Evolutionary conservation across 2,797 vertebrate genomes (phyloP), one percentile per base, ranked within the genome.

Genomic region (Bovichtus variegatus): DNA sequence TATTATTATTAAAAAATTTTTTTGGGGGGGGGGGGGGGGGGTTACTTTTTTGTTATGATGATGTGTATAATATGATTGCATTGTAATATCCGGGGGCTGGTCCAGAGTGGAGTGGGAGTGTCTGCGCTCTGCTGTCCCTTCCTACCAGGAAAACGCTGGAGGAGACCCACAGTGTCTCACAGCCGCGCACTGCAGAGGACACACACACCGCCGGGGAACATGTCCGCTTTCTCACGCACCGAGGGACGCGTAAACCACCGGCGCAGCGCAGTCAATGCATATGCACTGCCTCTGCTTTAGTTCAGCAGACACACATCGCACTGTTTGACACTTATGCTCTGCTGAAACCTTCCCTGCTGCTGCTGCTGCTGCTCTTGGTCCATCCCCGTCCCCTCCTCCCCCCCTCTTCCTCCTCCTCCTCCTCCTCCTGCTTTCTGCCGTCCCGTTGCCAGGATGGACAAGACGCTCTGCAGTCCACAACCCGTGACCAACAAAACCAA

Each of bases 401-500:
- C 71, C 74, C 64, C 62, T 49, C 59, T 71, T 76, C 54, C 67
- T 51, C 61, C 65, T 61, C 70, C 54, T 71, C 67, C 74, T 76
- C 70, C 59, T 69, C 47, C 75, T 73, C 41, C 71, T 73, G 74
- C 71, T 64, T 77, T 62, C 66, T 46, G 23, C 83, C 71, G 91
- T 93, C 90, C 90, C 89, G 83, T 91, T 83, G 85, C 74, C 87
- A 92, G 92, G 81, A 96, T 95, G 95, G 94, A 96, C 60, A 93
- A 93, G 90, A 83, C 93, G 62, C 82, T 88, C 74, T 87, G 86
- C 88, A 87, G 91, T 90, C 90, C 92, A 72, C 92, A 91, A 80
- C 88, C 84, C 67, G 93, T 87, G 72, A 80, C 85, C 77, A 88
- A 84, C 81, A 90, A 78, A 65, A 29, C 74, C 74, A 93, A 89